phyloP scores from a whole-genome alignment of 2,888 invertebrate species.

The Chrysodeixis includens region DNA sequence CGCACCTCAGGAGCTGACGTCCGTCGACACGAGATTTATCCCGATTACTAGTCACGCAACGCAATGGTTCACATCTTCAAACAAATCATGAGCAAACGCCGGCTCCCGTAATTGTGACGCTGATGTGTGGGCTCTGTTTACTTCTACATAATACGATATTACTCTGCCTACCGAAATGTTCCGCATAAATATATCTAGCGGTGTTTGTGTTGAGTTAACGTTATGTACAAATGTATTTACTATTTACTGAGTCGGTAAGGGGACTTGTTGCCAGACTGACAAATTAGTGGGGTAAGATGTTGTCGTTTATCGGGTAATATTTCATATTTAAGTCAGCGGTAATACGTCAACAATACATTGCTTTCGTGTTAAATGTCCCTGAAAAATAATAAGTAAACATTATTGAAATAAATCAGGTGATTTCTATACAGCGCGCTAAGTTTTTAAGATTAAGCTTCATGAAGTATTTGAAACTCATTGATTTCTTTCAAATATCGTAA shows the following conservation, averaged over 20 bases:
- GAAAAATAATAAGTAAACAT: no score
- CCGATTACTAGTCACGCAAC: slow-evolving; percentile 57
- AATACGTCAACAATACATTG: background rate
- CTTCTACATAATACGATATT: background rate
- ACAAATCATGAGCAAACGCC: slow-evolving; percentile 48
- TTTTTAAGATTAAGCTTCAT: background rate
- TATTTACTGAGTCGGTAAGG: background rate
- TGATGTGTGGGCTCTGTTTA: slow-evolving; percentile 2
- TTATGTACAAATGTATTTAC: background rate
- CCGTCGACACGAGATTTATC: slow-evolving; percentile 55
- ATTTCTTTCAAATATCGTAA: no score
- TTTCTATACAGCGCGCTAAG: no score
- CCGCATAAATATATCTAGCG: background rate
- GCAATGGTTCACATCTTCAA: slow-evolving; percentile 43
- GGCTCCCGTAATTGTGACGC: slow-evolving; percentile 25
- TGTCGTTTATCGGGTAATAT: background rate
- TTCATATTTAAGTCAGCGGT: no score
- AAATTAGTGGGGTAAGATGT: background rate
- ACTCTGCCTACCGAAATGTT: background rate
- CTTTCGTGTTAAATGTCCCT: no score
- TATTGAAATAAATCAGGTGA: no score
- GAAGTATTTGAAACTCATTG: background rate
- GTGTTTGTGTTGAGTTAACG: background rate
- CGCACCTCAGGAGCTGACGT: slow-evolving; percentile 43
- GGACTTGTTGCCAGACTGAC: background rate